phyloP scores from a whole-genome alignment of 2,113 vertebrate species.

The Daubentonia madagascariensis region DNA sequence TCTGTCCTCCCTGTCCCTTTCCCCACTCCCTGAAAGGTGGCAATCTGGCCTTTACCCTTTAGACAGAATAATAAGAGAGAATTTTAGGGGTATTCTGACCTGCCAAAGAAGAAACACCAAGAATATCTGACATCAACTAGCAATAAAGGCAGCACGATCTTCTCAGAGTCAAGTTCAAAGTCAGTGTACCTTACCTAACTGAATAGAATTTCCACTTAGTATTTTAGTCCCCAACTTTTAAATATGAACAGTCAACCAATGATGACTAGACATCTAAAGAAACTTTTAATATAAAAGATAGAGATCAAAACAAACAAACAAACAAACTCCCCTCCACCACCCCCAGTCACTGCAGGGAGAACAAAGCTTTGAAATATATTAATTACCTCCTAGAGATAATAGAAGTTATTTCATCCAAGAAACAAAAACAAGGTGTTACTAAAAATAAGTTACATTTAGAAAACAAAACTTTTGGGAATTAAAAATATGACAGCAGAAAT shows the following conservation, averaged over 20 bases:
- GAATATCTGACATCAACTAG: background rate
- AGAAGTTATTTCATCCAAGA: background rate
- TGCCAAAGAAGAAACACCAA: background rate
- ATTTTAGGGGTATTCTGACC: background rate
- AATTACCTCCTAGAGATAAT: background rate
- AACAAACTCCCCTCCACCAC: background rate
- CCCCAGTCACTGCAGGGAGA: background rate
- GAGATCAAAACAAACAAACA: background rate
- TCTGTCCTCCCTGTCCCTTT: background rate
- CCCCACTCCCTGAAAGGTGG: background rate
- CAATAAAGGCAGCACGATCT: background rate
- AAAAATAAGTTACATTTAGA: background rate
- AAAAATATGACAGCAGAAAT: background rate
- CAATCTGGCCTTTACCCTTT: background rate
- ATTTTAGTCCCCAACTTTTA: constrained; percentile 13
- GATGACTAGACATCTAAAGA: background rate
- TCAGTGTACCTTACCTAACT: background rate
- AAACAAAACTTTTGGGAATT: background rate
- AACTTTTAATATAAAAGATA: background rate
- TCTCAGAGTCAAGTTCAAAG: background rate
- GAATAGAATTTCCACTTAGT: background rate
- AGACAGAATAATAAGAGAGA: background rate
- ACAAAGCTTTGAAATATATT: background rate
- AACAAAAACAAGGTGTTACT: background rate
- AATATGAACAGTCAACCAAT: background rate